Evolutionary conservation across 2,113 vertebrate species (phyloP).

Genomic region (Anhinga rufa): DNA sequence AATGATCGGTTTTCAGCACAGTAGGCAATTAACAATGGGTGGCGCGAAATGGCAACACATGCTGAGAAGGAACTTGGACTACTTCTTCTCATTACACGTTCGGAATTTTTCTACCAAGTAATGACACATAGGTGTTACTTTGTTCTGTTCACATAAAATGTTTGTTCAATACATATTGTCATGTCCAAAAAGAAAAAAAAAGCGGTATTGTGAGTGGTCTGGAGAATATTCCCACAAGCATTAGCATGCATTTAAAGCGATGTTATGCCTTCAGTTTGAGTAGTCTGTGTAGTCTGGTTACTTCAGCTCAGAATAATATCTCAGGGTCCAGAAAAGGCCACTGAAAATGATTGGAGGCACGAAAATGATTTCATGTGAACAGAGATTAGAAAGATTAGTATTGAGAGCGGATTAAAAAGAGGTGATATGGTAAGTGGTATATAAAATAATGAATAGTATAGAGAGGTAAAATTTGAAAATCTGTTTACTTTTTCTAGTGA

Average conservation of each 20-base stretch:
- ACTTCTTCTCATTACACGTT: background rate
- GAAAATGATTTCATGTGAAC: background rate
- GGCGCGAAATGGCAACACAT: background rate
- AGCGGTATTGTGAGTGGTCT: background rate
- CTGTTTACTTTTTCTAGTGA: background rate
- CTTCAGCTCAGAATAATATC: background rate
- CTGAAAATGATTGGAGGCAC: background rate
- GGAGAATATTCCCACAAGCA: background rate
- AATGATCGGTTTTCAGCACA: slow-evolving; percentile 3
- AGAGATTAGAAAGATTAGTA: background rate
- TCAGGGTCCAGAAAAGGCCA: background rate
- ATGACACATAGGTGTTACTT: background rate
- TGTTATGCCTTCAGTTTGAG: background rate
- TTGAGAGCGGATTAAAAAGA: background rate
- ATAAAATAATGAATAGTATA: background rate
- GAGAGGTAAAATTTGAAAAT: background rate
- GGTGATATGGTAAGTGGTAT: background rate
- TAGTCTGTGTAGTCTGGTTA: background rate
- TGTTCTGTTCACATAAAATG: background rate
- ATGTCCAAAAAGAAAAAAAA: background rate
- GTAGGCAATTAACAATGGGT: background rate
- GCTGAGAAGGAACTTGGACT: background rate
- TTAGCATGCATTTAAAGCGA: background rate
- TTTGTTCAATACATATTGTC: background rate
- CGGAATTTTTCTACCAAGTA: background rate